Evolutionary conservation across 2,113 vertebrate species (phyloP), one percentile per base, ranked within the genome.

Genomic region (Cheilinus undulatus): DNA sequence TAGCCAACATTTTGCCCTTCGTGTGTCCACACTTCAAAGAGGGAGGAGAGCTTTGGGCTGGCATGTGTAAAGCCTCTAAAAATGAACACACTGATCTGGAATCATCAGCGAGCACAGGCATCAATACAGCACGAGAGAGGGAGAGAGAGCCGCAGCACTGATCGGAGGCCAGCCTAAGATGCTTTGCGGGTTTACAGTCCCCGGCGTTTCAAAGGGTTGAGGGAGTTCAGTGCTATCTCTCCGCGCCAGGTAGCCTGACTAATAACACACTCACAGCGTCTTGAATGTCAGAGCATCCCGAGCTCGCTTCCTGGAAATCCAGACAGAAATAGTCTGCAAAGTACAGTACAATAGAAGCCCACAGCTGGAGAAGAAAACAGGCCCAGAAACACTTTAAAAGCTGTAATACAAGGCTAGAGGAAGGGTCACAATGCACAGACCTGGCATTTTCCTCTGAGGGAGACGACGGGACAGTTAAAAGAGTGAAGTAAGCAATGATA

Each of bases 161-260:
- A 87, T 84, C 78, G 10, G 87, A 10, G 67, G n/a, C 6, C 6
- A 57, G 70, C 73, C 68, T 70, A 73, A 88, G 83, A 77, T 45
- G 76, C 85, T 86, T 83, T 81, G 85, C 73, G 70, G 80, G 79
- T 72, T 30, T 32, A 14, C 19, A 14, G 49, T 84, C 86, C 68
- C 14, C 36, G 0, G 73, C 28, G 45, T 83, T 83, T 86, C 84
- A 83, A 79, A 83, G 76, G 59, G 72, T 57, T 83, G 72, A 71
- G 59, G 69, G 79, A 78, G 82, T 88, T 85, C 85, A 77, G 79
- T 52, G 78, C 85, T 92, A 92, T 92, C 90, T 90, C 90, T 50
- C 74, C 26, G 69, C 17, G 36, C 71, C 89, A 92, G 91, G 86
- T 91, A 85, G 82, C 89, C 80, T 87, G 86, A 89, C 86, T 92